Evolutionary conservation across 1,140 invertebrate genomes (phyloP).

Genomic region (Arctopsyche grandis): DNA sequence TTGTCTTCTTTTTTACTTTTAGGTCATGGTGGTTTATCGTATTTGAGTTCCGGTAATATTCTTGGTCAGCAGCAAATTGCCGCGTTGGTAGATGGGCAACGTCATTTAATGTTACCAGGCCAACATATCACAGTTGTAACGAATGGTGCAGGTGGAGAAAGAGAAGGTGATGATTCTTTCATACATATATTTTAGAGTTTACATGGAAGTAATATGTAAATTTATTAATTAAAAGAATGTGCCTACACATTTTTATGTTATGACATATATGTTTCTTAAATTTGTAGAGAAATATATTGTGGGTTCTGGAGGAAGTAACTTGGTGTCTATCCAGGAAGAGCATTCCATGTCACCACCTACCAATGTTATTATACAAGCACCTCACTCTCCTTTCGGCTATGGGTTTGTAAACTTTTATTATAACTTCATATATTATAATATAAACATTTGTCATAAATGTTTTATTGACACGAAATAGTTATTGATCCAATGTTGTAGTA

Average conservation of each 20-base stretch:
- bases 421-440: too few species aligned
- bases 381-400: slow-evolving; percentile 61
- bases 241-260: not conserved
- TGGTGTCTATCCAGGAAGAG: slow-evolving; percentile 64
- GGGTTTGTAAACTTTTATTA: slow-evolving; percentile 57
- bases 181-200: not conserved
- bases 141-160: slow-evolving; percentile 70
- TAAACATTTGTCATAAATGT: too few species aligned
- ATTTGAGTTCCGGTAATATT: slow-evolving; percentile 56
- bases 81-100: slow-evolving; percentile 59
- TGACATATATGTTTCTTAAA: too few species aligned
- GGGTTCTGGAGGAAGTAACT: slow-evolving; percentile 59
- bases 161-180: slow-evolving; percentile 65
- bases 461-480: not conserved
- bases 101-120: slow-evolving; percentile 61
- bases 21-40: slow-evolving; percentile 60
- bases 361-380: slow-evolving; percentile 60
- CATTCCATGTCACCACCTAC: slow-evolving; percentile 58
- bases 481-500: not conserved
- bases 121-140: slow-evolving; percentile 73
- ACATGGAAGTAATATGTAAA: too few species aligned
- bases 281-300: slow-evolving; percentile 65
- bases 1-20: not conserved
- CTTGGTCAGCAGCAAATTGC: slow-evolving; percentile 61
- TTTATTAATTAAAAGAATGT: too few species aligned